Base-by-base conservation (phyloP, 53 echinoderm and acorn worm species). In the Zoroaster sp. region DNA sequence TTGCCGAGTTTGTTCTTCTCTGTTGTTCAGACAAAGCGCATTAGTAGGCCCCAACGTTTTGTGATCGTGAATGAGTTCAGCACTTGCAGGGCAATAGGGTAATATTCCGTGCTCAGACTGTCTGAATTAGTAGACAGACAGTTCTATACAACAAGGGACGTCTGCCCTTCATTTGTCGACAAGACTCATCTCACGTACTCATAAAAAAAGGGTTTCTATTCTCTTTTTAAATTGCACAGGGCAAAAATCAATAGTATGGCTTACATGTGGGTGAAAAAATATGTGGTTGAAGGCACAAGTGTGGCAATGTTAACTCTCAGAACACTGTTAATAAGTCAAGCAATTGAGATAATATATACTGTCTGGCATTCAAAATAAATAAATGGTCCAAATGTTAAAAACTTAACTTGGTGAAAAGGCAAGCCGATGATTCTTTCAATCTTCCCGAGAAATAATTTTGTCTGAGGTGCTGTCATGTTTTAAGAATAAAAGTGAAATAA, bases 191-290 rank as follows among this genome's bases (percentile, higher is more conserved):
- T 75, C 46, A 75, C 46, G 75, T 28, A 75, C 46, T 25, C 46
- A 75, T 28, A 45, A 21, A 32, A 39, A 46, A 75, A 45, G 42
- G 9, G 75, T 75, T 75, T 75, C 31, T 75, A 75, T 75, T 75
- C 38, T 1, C 44, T 49, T 75, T 75, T 15, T 3, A 15, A 76
- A 34, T 25, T 31, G 31, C 14, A 76, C 30, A 51, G 47, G 32
- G 51, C 35, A 46, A 33, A 42, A 76, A 76, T 76, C 35, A 47
- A 76, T 76, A 76, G 34, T 20, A 15, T 49, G 76, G 11, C 34
- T 51, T n/a, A 14, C 25, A 14, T 23, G 32, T 15, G 30, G 5
- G 46, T 28, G 30, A 34, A n/a, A n/a, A n/a, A n/a, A n/a, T n/a
- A n/a, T n/a, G n/a, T n/a, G n/a, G n/a, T n/a, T n/a, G 32, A 10